Percentiles rank a stretch among this genome's conserved stretches.
These are phyloP conservation scores for Cuculus canorus DNA, from an alignment of 2,797 vertebrate species.

Conservation along the genomic window DNA sequence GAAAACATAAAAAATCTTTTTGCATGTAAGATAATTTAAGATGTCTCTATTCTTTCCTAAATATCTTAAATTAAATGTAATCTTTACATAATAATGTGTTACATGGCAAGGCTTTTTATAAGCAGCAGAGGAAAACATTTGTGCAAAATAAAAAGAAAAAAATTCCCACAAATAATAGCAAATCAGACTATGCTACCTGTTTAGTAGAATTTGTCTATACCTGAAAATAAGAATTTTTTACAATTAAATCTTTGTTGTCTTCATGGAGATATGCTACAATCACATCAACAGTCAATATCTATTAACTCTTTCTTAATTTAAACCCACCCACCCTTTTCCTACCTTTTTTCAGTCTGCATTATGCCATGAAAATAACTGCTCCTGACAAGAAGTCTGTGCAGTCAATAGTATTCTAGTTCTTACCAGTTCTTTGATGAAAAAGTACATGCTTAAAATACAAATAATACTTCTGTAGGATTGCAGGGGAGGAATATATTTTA, in stretches of 20 bases:
- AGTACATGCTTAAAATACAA: not conserved
- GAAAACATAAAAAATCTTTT: not conserved
- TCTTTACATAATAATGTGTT: not conserved
- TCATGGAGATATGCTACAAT: not conserved
- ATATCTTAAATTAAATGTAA: not conserved
- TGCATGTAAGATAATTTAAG: not conserved
- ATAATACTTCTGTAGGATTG: not conserved
- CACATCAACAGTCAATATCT: not conserved
- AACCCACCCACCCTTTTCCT: not conserved
- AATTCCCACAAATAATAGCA: not conserved
- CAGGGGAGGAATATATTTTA: not conserved
- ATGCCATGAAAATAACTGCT: not conserved
- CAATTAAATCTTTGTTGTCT: not conserved
- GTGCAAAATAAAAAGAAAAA: not conserved
- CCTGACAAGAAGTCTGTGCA: not conserved
- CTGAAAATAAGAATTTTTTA: not conserved
- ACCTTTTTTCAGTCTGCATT: not conserved
- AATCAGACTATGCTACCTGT: not conserved
- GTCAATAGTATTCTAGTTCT: not conserved
- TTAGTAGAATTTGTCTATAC: not conserved
- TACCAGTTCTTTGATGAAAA: not conserved
- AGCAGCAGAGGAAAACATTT: not conserved
- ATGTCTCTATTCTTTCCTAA: not conserved
- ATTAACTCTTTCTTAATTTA: not conserved
- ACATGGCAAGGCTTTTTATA: not conserved